Conservation (phyloP, 2,888 invertebrate genomes). For the Alloplasta piceator region DNA sequence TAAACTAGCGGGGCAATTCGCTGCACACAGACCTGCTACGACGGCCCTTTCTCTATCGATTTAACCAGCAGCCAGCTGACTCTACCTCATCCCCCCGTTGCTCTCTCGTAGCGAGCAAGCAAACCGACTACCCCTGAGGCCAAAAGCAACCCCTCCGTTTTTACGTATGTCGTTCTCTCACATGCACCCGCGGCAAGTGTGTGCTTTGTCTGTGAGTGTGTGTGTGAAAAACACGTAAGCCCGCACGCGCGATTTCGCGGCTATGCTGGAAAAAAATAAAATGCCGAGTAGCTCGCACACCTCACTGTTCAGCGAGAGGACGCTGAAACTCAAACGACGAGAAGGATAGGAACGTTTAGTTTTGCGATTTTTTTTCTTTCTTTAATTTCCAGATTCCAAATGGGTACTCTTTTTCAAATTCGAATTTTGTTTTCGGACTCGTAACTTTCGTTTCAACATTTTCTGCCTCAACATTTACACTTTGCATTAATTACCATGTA, state of each 20-base stretch:
- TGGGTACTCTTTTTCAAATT: too few species aligned
- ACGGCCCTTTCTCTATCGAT: constrained; percentile 76
- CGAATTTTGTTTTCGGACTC: too few species aligned
- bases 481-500: too few species aligned
- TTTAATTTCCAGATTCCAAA: too few species aligned
- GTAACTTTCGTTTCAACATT: too few species aligned
- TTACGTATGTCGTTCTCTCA: constrained; percentile 26
- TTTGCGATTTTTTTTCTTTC: constrained; percentile 1
- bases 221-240: constrained; percentile 17
- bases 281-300: constrained; percentile 8
- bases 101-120: constrained; percentile 27
- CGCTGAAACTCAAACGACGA: not conserved
- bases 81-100: constrained; percentile 44
- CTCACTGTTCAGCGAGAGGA: constrained; percentile 10
- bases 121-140: constrained; percentile 51
- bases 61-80: constrained; percentile 74
- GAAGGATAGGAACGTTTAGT: not conserved
- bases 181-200: not conserved
- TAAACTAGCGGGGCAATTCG: constrained; percentile 22
- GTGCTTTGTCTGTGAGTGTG: not conserved
- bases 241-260: constrained; percentile 22
- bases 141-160: constrained; percentile 52
- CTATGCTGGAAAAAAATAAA: constrained; percentile 12
- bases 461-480: too few species aligned
- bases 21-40: constrained; percentile 65